Conservation (phyloP, 2,797 vertebrate genomes). For the Yasuhikotakia modesta region DNA sequence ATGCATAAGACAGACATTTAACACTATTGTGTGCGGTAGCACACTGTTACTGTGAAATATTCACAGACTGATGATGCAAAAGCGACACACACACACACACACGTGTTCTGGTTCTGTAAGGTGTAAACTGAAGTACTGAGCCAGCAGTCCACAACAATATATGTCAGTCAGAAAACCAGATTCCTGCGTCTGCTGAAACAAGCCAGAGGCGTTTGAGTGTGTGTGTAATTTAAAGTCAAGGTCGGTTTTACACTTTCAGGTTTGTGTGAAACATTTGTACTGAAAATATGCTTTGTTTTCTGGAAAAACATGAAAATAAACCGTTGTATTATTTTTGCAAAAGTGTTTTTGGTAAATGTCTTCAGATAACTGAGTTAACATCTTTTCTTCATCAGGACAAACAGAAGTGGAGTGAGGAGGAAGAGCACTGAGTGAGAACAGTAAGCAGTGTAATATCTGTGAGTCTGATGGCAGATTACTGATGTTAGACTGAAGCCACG, state of each 20-base stretch:
- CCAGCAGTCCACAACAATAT: not conserved
- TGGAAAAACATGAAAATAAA: too few species aligned
- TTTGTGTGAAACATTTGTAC: not conserved
- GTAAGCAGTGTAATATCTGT: not conserved
- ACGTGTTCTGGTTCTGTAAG: not conserved
- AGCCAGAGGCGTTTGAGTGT: not conserved
- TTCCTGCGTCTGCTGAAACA: not conserved
- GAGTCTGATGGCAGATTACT: not conserved
- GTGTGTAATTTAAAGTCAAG: not conserved
- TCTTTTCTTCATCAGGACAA: not conserved
- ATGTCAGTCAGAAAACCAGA: not conserved
- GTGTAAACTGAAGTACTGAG: not conserved
- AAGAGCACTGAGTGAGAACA: not conserved
- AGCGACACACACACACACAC: too few species aligned
- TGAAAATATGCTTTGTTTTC: not conserved
- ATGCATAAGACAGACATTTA: too few species aligned
- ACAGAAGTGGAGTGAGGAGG: too few species aligned
- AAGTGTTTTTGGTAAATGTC: too few species aligned
- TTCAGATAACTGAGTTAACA: not conserved
- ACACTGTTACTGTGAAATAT: too few species aligned
- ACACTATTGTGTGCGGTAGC: too few species aligned
- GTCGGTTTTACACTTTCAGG: not conserved
- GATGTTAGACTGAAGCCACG: constrained; percentile 18
- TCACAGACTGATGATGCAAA: too few species aligned
- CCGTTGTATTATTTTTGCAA: not conserved